Evolutionary conservation across 2,797 vertebrate genomes (phyloP).

Genomic region (Carapus acus): DNA sequence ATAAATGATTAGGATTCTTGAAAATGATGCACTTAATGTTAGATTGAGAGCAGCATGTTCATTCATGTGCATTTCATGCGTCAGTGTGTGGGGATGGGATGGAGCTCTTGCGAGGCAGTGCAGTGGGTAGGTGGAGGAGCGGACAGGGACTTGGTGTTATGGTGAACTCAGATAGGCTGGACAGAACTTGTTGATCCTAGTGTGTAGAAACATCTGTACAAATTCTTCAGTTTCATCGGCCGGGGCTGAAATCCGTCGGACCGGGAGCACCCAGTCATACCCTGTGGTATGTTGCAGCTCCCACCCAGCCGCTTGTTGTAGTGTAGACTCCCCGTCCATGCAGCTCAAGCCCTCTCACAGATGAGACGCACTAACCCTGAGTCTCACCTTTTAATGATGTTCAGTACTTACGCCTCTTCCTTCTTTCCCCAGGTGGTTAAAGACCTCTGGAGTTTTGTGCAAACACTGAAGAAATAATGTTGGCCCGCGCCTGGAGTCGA

Average conservation of each 20-base stretch:
- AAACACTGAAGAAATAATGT: conserved; percentile 72
- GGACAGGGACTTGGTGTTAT: conserved; percentile 35
- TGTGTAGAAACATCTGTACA: conserved; percentile 71
- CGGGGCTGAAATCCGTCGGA: conserved; percentile 74
- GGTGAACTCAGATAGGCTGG: conserved; percentile 42
- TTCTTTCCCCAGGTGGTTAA: conserved; percentile 72
- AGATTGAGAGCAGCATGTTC: no score
- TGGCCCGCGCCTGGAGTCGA: conserved; percentile 10
- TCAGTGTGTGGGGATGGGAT: no score
- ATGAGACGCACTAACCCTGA: conserved; percentile 55
- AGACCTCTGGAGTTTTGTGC: conserved; percentile 76
- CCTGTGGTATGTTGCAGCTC: conserved; percentile 71
- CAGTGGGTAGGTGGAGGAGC: conserved; percentile 2
- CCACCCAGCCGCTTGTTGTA: conserved; percentile 62
- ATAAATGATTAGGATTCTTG: no score
- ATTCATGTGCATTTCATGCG: no score
- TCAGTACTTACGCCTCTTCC: conserved; percentile 38
- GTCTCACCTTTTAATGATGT: conserved; percentile 47
- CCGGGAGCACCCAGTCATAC: conserved; percentile 75
- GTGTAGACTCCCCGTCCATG: conserved; percentile 44
- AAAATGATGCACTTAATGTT: no score
- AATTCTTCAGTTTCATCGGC: conserved; percentile 72
- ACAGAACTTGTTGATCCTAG: conserved; percentile 62
- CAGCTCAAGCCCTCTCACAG: conserved; percentile 51
- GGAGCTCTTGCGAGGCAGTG: conserved; percentile 39